A percentile compares a stretch with the other conserved stretches of the same genome.
Conservation (phyloP, 2,888 invertebrate species). For the Lasioglossum villosulum region DNA sequence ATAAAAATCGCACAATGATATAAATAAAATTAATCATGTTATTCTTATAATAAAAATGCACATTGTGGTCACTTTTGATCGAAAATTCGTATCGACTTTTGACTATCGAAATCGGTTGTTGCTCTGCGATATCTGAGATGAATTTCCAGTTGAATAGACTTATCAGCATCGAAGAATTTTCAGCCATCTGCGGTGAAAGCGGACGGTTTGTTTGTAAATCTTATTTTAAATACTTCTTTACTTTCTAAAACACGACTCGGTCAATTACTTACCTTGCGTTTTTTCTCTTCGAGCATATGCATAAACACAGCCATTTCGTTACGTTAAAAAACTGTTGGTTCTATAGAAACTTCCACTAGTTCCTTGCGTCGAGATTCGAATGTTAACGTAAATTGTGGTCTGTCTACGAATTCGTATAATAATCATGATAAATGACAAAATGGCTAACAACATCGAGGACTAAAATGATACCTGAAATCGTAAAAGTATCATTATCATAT, state of each 20-base stretch:
- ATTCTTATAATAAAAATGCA: too few relatives aligned
- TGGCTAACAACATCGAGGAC: background rate
- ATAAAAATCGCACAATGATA: too few relatives aligned
- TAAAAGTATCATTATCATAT: too few relatives aligned
- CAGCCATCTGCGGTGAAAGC: slow-evolving; percentile 1
- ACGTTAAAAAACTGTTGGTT: background rate
- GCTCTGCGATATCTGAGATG: background rate
- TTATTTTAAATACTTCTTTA: slow-evolving; percentile 11
- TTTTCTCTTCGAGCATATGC: background rate
- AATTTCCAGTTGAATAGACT: background rate
- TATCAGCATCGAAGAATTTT: background rate
- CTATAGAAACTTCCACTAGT: background rate
- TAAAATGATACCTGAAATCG: too few relatives aligned
- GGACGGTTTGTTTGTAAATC: slow-evolving; percentile 13
- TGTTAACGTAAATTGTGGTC: background rate
- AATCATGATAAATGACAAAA: background rate
- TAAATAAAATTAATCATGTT: too few relatives aligned
- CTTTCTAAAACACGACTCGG: slow-evolving; percentile 17
- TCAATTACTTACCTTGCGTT: background rate
- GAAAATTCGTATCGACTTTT: background rate
- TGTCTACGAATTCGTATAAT: background rate
- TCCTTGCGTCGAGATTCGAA: background rate
- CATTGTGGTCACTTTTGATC: background rate
- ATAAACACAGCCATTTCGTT: background rate
- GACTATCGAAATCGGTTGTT: background rate